Percentiles rank a stretch among this genome's conserved stretches.
Evolutionary conservation across 2,113 vertebrate genomes (phyloP).

Genomic region (Takifugu bimaculatus): DNA sequence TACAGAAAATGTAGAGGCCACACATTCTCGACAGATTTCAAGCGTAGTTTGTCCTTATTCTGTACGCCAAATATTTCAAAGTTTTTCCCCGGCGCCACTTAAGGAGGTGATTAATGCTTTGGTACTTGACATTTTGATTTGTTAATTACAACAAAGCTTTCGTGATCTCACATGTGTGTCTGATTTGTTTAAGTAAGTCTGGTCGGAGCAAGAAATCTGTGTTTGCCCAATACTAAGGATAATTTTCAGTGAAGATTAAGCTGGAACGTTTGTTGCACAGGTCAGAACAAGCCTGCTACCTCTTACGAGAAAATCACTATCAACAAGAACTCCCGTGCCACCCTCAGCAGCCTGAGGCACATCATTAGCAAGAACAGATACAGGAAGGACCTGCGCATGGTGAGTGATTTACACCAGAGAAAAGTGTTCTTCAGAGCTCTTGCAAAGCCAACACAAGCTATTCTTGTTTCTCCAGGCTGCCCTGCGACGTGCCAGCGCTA

Average conservation of each 20-base stretch:
- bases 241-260: not conserved
- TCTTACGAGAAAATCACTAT: constrained; percentile 85
- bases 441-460: not conserved
- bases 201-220: too few species aligned
- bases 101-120: too few species aligned
- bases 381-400: constrained; percentile 87
- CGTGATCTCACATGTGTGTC: too few species aligned
- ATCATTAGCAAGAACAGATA: constrained; percentile 90
- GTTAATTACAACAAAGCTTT: too few species aligned
- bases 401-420: constrained; percentile 47
- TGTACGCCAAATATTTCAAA: too few species aligned
- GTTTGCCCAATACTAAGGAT: too few species aligned
- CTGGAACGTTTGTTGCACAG: constrained; percentile 48
- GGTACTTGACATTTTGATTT: too few species aligned
- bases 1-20: too few species aligned
- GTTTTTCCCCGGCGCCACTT: too few species aligned
- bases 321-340: constrained; percentile 88
- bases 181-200: too few species aligned
- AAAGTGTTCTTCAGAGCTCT: not conserved
- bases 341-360: constrained; percentile 85
- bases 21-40: too few species aligned
- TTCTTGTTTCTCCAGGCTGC: constrained; percentile 72
- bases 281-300: constrained; percentile 82
- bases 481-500: constrained; percentile 85
- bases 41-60: too few species aligned